phyloP scores from a whole-genome alignment of 2,113 vertebrate species.

The Chaetura pelagica region DNA sequence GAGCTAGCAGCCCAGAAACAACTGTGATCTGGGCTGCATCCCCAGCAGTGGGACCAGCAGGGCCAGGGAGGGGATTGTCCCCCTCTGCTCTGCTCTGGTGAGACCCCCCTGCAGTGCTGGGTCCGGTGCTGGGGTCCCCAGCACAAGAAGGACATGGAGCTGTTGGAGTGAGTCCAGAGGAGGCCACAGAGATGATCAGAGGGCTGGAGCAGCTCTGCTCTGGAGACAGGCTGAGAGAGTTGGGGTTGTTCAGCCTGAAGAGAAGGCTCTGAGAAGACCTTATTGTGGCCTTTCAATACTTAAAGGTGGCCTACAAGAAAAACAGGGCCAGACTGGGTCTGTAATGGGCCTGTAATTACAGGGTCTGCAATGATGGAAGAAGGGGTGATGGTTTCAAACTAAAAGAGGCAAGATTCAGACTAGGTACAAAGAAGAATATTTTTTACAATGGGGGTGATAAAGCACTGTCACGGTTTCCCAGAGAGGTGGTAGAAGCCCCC shows the following conservation, averaged over 20 bases:
- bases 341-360: too few species aligned
- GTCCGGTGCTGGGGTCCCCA: not conserved
- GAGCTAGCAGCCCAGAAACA: not conserved
- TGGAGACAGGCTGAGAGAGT: not conserved
- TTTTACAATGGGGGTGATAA: rapidly evolving
- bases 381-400: not conserved
- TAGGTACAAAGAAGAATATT: not conserved
- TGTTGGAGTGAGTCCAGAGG: not conserved
- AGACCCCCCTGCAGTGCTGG: not conserved
- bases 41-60: not conserved
- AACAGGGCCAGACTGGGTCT: not conserved
- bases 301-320: not conserved
- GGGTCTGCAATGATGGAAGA: rapidly evolving
- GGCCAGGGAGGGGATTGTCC: not conserved
- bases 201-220: not conserved
- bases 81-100: not conserved
- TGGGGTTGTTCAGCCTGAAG: not conserved
- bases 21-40: rapidly evolving
- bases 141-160: not conserved
- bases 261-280: not conserved
- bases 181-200: rapidly evolving
- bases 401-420: not conserved
- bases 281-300: rapidly evolving
- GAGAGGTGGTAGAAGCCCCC: not conserved
- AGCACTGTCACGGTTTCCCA: rapidly evolving